Conservation (phyloP, 2,797 vertebrate genomes). For the Morus bassanus region DNA sequence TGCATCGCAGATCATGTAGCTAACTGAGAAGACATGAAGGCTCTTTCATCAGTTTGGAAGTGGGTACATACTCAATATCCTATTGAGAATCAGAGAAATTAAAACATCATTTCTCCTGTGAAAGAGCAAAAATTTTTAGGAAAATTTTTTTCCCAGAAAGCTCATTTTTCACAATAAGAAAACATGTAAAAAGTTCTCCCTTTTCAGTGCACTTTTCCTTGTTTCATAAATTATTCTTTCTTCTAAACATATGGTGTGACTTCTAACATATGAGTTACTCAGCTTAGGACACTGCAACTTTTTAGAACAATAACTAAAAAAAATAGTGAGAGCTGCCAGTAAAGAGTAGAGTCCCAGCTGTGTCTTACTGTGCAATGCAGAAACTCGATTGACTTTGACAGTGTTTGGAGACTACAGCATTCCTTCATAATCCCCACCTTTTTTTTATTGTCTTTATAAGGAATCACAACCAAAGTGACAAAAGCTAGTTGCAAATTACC, state of each 20-base stretch:
- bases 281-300: background rate
- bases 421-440: background rate
- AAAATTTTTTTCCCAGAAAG: background rate
- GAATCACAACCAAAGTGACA: background rate
- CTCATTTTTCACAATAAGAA: background rate
- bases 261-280: background rate
- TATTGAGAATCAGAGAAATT: background rate
- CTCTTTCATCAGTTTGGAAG: background rate
- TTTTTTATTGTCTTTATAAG: background rate
- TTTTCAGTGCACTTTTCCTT: background rate
- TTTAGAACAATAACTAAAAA: background rate
- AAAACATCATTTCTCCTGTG: background rate
- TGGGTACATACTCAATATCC: background rate
- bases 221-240: background rate
- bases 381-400: background rate
- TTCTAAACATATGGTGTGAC: background rate
- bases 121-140: background rate
- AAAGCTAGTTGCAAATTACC: background rate
- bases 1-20: background rate
- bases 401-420: background rate
- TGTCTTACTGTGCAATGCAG: background rate
- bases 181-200: background rate
- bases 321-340: background rate
- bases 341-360: background rate
- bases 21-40: background rate